A percentile compares a stretch with the other conserved stretches of the same genome.
Evolutionary conservation across 2,113 vertebrate species (phyloP).

Genomic region (Madoqua kirkii): DNA sequence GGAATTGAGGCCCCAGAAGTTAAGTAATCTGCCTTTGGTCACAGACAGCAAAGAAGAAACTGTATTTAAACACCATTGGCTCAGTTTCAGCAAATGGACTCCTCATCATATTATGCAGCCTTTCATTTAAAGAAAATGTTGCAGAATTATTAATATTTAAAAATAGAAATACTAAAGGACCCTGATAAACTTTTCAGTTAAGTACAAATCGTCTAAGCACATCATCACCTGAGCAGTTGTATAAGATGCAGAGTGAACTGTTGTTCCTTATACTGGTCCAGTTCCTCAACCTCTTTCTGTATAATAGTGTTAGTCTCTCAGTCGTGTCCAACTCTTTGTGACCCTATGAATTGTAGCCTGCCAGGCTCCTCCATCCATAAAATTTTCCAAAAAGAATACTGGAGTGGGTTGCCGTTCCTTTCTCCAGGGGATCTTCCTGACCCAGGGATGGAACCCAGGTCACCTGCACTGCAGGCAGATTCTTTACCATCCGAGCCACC

Average conservation of each 20-base stretch:
- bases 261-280: neutral
- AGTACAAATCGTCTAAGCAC: neutral
- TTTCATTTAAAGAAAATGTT: neutral
- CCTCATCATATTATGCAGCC: neutral
- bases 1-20: neutral
- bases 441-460: neutral
- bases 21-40: neutral
- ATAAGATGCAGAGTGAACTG: neutral
- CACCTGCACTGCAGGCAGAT: neutral
- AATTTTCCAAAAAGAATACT: neutral
- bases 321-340: fast-evolving
- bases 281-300: neutral
- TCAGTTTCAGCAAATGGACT: neutral
- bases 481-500: neutral
- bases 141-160: neutral
- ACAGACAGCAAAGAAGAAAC: neutral
- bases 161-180: neutral
- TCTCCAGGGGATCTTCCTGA: neutral
- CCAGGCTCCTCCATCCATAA: neutral
- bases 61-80: neutral
- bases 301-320: neutral
- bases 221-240: neutral
- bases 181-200: neutral
- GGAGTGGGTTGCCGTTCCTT: neutral
- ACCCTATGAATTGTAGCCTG: neutral